These are phyloP conservation scores for Slavum lentiscoides DNA, from an alignment of 2,888 invertebrate genomes.

Conservation along the genomic window DNA sequence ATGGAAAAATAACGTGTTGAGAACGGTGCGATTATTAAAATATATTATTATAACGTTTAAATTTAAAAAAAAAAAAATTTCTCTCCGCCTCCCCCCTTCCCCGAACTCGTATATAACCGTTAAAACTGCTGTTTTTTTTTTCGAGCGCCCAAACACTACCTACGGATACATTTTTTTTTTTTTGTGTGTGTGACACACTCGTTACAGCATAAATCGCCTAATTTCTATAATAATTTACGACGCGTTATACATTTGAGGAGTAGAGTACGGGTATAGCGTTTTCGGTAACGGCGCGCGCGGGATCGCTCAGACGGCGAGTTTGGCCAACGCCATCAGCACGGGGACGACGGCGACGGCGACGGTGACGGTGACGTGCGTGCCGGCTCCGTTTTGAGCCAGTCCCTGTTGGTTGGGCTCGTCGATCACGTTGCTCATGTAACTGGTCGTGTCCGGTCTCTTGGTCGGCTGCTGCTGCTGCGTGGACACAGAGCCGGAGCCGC, in stretches of 20 bases:
- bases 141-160: too few relatives aligned
- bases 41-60: background rate
- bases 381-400: slow-evolving; percentile 25
- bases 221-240: too few relatives aligned
- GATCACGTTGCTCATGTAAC: slow-evolving; percentile 31
- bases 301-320: background rate
- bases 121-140: too few relatives aligned
- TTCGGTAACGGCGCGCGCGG: background rate
- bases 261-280: background rate
- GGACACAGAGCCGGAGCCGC: background rate
- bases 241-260: too few relatives aligned
- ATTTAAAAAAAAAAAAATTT: too few relatives aligned
- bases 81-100: too few relatives aligned
- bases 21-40: background rate
- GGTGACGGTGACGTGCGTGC: background rate
- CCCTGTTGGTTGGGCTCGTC: slow-evolving; percentile 50
- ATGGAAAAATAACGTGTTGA: too few relatives aligned
- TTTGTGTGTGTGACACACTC: too few relatives aligned
- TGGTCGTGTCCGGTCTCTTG: slow-evolving; percentile 24
- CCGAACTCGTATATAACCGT: too few relatives aligned
- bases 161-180: too few relatives aligned
- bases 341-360: background rate
- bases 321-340: background rate
- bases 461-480: background rate
- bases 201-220: too few relatives aligned